Base-by-base conservation (phyloP, 30 jellyfish, hydroid and myxozoan species). In the Aurelia aurita complex sp. Pacific region DNA sequence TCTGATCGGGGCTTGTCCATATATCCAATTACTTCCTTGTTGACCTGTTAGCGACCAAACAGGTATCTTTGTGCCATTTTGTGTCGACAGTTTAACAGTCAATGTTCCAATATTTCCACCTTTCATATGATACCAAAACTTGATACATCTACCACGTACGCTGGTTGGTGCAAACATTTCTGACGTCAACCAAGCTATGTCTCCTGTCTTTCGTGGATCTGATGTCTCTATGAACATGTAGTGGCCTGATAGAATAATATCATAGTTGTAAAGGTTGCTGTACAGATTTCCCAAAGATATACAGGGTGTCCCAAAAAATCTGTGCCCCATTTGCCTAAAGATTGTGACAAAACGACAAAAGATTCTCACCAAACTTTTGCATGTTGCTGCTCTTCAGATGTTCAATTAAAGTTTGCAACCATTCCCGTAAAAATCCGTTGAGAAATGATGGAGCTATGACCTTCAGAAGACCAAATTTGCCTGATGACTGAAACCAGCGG, bases 81-180 rank as follows among this genome's bases (percentile, higher is more conserved):
- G 99, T 3, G 95, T 90, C 75, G 71, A 86, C 65, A 94, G 40
- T 50, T 77, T 51, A 55, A 94, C 97, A 85, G 71, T 85, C 29
- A 94, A 85, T 14, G 87, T 83, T 17, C 99, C 99, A 74, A 94
- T 94, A 77, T 69, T 96, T 33, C 87, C 83, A 2, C 99, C 99
- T 40, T 76, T 59, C 99, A 94, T 94, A 92, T 94, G 97, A 50
- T 85, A 86, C 99, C 99, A 94, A 86, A 94, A 94, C 50, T 94
- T 88, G 67, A 94, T 85, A 81, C 99, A 94, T 11, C 97, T 83
- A 3, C 99, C 97, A 19, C 80, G 80, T n/a, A 80, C 29, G 69
- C 97, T 80, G 42, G 99, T 94, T 50, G 99, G 99, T 7, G 80
- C 40, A 70, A 94, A 94, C 87, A 86, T 97, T 72, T 94, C 99